phyloP scores from a whole-genome alignment of 2,888 invertebrate genomes.

The Diaphora mendica region DNA sequence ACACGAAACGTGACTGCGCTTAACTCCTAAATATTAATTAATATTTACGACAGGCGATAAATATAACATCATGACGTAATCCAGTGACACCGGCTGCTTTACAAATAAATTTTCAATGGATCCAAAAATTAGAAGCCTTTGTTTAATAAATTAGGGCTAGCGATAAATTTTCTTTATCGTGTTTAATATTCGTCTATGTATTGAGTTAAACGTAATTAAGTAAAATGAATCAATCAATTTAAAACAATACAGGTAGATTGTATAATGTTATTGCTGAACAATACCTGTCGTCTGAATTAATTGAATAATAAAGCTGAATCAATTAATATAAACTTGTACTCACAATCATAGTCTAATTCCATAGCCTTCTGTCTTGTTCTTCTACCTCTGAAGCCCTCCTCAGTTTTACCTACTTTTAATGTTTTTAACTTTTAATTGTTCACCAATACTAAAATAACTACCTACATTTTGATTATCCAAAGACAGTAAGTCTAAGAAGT shows the following conservation, averaged over 20 bases:
- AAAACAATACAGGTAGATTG: background rate
- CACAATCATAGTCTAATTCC: no score
- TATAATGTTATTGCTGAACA: background rate
- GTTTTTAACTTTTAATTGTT: background rate
- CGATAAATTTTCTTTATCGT: background rate
- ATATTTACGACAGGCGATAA: slow-evolving; percentile 37
- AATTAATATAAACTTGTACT: background rate
- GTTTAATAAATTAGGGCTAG: slow-evolving; percentile 6
- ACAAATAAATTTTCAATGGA: slow-evolving; percentile 12
- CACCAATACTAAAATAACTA: background rate
- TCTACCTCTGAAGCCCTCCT: background rate
- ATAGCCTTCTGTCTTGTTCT: no score
- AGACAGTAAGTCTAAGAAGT: no score
- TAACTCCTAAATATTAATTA: slow-evolving; percentile 52
- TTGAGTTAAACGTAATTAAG: slow-evolving; percentile 6
- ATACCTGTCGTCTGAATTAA: background rate
- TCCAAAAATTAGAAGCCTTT: slow-evolving; percentile 14
- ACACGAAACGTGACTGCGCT: slow-evolving; percentile 43
- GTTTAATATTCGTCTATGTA: slow-evolving; percentile 7
- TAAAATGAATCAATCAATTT: background rate
- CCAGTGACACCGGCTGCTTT: slow-evolving; percentile 21
- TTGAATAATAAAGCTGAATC: background rate
- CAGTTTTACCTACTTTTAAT: background rate
- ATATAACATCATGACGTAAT: slow-evolving; percentile 34
- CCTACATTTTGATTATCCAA: background rate